Base-by-base conservation (phyloP, 2,888 invertebrate species). In the Rhingia campestris region DNA sequence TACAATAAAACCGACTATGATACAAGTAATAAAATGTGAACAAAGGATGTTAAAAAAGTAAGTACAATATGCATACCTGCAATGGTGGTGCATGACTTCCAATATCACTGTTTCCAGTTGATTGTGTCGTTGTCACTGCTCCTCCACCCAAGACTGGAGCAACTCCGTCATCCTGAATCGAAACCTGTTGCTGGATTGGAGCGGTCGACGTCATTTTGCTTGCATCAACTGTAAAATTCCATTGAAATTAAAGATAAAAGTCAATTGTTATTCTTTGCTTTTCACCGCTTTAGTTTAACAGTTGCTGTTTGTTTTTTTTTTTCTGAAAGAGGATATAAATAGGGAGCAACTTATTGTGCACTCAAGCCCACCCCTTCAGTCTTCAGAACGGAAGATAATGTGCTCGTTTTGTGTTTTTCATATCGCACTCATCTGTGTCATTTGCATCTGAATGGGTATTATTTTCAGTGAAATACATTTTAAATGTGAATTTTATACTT, bases 31-130 rank as follows among this genome's bases (percentile, higher is more conserved):
- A 79, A 22, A 35, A 53, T 37, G 67, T 0, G 22, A 64, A 84
- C 53, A 86, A 64, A 53, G 12, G 54, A 33, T 30, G 14, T 35
- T 43, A 45, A 49, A 64, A 14, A 9, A 37, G 22, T 41, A 37
- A 69, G 45, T 45, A 56, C 53, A 76, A 69, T 66, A 59, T 81
- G 89, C 89, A 86, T 88, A 93, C 93, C 91, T 93, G 93, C 77
- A 95, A 89, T 84, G 94, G 92, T 63, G 95, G 94, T 53, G 93
- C 92, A 89, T 94, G 94, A 87, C 92, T 92, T 37, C 92, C 91
- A 86, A 94, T 92, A 87, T 94, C 94, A 30, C 94, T 94, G 89
- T 95, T 95, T 86, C 93, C 94, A 47, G 92, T 91, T 66, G 90
- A 53, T 90, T 54, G 93, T 93, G 56, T 93, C 93, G 87, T 92